Percentiles rank a stretch among this genome's conserved stretches.
Evolutionary conservation across 1,140 invertebrate species (phyloP).

Genomic region (Tetragonula clypearis): DNA sequence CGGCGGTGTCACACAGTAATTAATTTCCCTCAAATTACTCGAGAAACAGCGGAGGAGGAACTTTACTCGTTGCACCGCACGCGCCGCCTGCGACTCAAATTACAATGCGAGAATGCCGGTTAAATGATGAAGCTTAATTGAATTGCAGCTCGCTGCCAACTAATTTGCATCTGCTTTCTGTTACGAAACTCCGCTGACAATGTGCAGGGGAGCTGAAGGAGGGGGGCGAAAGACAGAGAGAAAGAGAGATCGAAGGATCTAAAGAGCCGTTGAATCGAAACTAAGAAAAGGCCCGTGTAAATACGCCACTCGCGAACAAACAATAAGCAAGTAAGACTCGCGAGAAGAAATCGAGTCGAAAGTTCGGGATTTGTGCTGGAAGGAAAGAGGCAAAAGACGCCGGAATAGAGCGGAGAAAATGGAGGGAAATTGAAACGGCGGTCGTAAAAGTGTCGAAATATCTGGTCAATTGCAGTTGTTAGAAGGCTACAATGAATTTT

Average conservation of each 20-base stretch:
- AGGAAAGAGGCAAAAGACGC: slow-evolving; percentile 22
- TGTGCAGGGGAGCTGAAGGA: too few species aligned
- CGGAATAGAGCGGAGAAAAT: too few species aligned
- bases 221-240: not conserved
- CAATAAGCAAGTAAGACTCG: too few species aligned
- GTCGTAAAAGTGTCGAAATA: too few species aligned
- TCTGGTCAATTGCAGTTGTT: too few species aligned
- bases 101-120: slow-evolving; percentile 49
- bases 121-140: slow-evolving; percentile 47
- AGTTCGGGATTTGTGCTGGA: slow-evolving; percentile 20
- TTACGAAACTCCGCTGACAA: not conserved
- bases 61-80: slow-evolving; percentile 22
- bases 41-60: slow-evolving; percentile 43
- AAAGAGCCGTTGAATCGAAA: not conserved
- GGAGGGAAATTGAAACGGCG: too few species aligned
- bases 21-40: slow-evolving; percentile 52
- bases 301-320: slow-evolving; percentile 12
- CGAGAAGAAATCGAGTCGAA: not conserved
- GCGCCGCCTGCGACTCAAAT: slow-evolving; percentile 42
- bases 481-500: not conserved
- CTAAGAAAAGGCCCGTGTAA: not conserved
- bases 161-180: slow-evolving; percentile 34
- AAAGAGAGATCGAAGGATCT: not conserved
- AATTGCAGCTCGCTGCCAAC: slow-evolving; percentile 22
- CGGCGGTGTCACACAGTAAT: slow-evolving; percentile 51